Conservation (phyloP, 2,797 vertebrate species). For the Gobionotothen gibberifrons region DNA sequence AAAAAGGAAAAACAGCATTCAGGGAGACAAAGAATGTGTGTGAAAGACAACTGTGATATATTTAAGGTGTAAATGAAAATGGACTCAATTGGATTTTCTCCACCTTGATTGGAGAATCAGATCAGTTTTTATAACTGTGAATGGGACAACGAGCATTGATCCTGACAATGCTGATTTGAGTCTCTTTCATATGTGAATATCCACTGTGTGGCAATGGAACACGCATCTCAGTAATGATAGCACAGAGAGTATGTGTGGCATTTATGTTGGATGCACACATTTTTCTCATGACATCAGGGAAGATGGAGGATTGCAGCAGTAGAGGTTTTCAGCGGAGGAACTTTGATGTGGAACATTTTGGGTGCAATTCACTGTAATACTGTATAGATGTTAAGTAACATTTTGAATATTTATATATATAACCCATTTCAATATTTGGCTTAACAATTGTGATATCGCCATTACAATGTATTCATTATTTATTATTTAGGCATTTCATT, state of each 20-base stretch:
- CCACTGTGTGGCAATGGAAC: not conserved
- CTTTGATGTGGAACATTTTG: not conserved
- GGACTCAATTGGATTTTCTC: not conserved
- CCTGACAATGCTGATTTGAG: slow-evolving; percentile 4
- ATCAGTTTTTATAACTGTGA: not conserved
- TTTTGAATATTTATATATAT: not conserved
- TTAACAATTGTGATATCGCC: not conserved
- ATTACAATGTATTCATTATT: not conserved
- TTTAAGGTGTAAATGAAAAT: slow-evolving; percentile 25
- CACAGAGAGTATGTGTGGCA: not conserved
- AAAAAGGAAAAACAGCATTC: slow-evolving; percentile 12
- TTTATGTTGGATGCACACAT: not conserved
- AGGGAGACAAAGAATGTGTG: slow-evolving; percentile 17
- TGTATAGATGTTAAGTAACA: not conserved
- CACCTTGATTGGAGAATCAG: not conserved
- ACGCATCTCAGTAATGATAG: not conserved
- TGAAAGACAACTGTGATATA: not conserved
- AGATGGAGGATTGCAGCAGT: not conserved
- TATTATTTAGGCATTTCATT: not conserved
- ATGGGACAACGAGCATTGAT: not conserved
- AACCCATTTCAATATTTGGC: not conserved
- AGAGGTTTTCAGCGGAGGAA: not conserved
- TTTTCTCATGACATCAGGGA: slow-evolving; percentile 4
- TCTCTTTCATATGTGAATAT: not conserved
- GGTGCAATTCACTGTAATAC: not conserved